Evolutionary conservation across 2,113 vertebrate species (phyloP).

Genomic region (human): GRCh38 chrX:20546501-20547000

Average conservation of each 20-base stretch:
- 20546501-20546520: neutral
- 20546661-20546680: neutral
- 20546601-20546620: neutral
- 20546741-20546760: neutral
- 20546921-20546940: neutral
- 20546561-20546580: neutral
- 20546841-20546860: neutral
- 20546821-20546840: neutral
- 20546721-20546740: neutral
- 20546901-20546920: neutral
- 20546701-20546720: neutral
- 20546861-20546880: neutral
- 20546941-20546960: neutral
- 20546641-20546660: constrained; percentile 5
- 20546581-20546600: neutral
- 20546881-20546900: constrained; percentile 16
- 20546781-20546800: neutral
- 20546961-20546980: neutral
- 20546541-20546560: neutral
- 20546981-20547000: neutral
- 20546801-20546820: neutral
- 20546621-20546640: neutral
- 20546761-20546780: neutral
- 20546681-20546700: neutral
- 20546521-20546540: neutral